Percentiles rank a stretch among this genome's conserved stretches.
Evolutionary conservation across 1,140 invertebrate genomes (phyloP).

Genomic region (Formica exsecta): DNA sequence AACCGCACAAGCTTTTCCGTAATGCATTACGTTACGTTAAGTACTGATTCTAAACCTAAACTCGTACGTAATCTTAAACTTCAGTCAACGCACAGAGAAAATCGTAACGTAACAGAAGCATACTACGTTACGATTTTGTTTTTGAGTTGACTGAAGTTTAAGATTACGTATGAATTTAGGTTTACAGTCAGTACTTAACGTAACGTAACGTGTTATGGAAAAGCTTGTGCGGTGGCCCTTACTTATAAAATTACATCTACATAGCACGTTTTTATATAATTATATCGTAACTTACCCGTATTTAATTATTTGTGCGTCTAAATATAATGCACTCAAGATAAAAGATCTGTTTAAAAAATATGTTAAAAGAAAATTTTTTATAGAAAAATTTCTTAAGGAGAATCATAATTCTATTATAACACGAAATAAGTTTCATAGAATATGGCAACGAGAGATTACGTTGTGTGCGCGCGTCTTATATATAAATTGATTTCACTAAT

Average conservation of each 20-base stretch:
- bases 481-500: constrained; percentile 2
- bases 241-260: neutral
- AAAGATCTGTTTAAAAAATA: neutral
- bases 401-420: neutral
- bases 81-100: too few relatives aligned
- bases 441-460: neutral
- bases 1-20: too few relatives aligned
- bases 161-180: too few relatives aligned
- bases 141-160: too few relatives aligned
- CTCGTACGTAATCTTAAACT: too few relatives aligned
- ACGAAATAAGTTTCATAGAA: neutral
- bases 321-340: neutral
- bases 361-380: neutral
- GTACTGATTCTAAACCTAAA: too few relatives aligned
- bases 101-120: too few relatives aligned
- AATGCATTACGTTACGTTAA: too few relatives aligned
- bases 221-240: too few relatives aligned
- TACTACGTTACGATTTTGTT: too few relatives aligned
- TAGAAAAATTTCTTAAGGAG: neutral
- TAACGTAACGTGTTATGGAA: too few relatives aligned
- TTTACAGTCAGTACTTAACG: too few relatives aligned
- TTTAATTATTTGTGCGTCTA: neutral
- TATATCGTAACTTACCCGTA: neutral
- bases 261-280: neutral
- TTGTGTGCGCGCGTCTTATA: neutral